Evolutionary conservation across 2,113 vertebrate genomes (phyloP).

Genomic region (Terrapene triunguis): DNA sequence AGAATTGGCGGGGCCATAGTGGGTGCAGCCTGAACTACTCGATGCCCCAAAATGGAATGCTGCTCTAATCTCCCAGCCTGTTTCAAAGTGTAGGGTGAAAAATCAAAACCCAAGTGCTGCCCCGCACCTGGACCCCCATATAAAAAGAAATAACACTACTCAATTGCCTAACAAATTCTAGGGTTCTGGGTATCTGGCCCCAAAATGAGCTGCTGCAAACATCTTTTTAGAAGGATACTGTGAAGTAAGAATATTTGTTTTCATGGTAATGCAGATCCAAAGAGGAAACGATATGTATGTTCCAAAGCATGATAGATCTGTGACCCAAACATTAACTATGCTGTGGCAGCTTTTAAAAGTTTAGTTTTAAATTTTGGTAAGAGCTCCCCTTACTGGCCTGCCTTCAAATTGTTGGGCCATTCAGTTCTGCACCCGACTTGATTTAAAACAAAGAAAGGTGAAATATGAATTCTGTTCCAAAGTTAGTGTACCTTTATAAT

Average conservation of each 20-base stretch:
- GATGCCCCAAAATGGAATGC: not conserved
- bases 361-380: slow-evolving; percentile 37
- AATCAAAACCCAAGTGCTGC: not conserved
- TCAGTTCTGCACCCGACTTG: not conserved
- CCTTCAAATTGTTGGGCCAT: not conserved
- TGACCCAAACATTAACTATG: accelerated
- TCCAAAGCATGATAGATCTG: not conserved
- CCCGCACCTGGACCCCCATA: not conserved
- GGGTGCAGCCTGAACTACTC: not conserved
- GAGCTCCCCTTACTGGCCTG: slow-evolving; percentile 74
- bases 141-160: not conserved
- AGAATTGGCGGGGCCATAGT: not conserved
- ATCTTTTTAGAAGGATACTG: not conserved
- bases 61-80: not conserved
- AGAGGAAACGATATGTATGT: not conserved
- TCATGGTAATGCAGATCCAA: not conserved
- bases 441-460: not conserved
- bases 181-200: not conserved
- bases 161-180: not conserved
- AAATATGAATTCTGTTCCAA: not conserved
- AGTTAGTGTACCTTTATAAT: not conserved
- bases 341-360: not conserved
- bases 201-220: not conserved
- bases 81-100: not conserved
- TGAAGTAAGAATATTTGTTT: not conserved